phyloP scores from a whole-genome alignment of 2,797 vertebrate species.

The Muscicapa comitata region DNA sequence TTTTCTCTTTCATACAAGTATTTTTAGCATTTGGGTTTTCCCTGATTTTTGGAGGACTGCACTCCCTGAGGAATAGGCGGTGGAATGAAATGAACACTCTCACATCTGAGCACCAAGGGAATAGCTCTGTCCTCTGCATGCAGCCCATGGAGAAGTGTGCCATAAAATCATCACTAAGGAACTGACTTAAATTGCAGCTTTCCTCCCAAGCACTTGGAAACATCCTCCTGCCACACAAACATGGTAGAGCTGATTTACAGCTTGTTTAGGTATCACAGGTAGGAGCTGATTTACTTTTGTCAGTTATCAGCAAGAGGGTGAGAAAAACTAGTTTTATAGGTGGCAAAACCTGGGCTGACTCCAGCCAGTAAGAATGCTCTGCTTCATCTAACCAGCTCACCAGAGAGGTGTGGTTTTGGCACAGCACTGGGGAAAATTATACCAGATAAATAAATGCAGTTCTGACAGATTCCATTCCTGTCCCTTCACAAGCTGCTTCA shows the following conservation, averaged over 20 bases:
- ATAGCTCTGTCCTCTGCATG: background rate
- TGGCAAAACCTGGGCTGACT: background rate
- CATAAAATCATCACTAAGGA: background rate
- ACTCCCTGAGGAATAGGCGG: background rate
- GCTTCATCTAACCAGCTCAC: background rate
- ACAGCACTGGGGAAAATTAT: background rate
- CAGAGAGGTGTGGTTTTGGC: background rate
- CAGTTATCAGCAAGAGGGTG: background rate
- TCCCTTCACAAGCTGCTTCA: background rate
- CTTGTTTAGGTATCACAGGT: background rate
- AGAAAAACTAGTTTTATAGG: conserved; percentile 25
- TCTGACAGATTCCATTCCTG: background rate
- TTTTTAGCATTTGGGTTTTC: background rate
- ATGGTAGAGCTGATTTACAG: background rate
- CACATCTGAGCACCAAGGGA: background rate
- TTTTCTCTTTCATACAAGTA: background rate
- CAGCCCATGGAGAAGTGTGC: background rate
- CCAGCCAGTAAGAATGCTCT: background rate
- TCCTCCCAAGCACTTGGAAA: background rate
- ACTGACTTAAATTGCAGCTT: background rate
- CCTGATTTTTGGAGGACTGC: background rate
- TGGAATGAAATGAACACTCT: background rate
- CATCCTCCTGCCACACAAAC: background rate
- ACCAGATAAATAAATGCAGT: background rate
- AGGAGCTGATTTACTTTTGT: conserved; percentile 14